Evolutionary conservation across 92 coral and sea anemone genomes (phyloP).

Genomic region (Meandrina meandrites): DNA sequence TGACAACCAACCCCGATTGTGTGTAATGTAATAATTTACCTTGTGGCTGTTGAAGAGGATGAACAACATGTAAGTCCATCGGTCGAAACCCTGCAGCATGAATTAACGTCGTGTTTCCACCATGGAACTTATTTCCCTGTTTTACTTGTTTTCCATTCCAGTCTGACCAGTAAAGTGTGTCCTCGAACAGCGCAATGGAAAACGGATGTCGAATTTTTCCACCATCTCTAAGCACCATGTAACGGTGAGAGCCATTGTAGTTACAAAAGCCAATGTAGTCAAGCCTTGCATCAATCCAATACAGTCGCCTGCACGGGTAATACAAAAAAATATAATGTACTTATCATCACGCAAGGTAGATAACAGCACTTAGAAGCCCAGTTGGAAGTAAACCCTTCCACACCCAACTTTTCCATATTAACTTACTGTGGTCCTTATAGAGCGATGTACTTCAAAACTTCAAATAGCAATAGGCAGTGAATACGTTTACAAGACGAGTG

Average conservation of each 20-base stretch:
- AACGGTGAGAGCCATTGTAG: conserved; percentile 81
- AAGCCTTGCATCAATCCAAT: conserved; percentile 89
- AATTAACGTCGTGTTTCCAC: conserved; percentile 58
- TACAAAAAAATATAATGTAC: background rate
- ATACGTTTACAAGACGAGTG: too few species aligned
- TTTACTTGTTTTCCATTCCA: conserved; percentile 63
- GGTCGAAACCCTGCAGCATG: conserved; percentile 45
- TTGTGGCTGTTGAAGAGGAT: conserved; percentile 88
- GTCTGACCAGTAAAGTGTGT: conserved; percentile 86
- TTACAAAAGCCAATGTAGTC: conserved; percentile 77
- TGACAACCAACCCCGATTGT: too few species aligned
- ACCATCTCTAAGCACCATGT: conserved; percentile 55
- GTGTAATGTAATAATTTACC: conserved; percentile 51
- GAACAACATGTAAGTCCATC: conserved; percentile 90
- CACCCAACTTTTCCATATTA: too few species aligned
- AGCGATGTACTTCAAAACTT: too few species aligned
- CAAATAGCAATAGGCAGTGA: too few species aligned
- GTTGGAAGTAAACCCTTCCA: too few species aligned
- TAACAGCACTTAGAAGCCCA: too few species aligned
- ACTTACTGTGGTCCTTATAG: too few species aligned
- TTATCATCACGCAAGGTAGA: background rate
- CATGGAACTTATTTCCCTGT: conserved; percentile 69
- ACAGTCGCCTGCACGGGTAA: conserved; percentile 68
- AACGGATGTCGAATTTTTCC: conserved; percentile 69
- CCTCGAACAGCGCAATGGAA: conserved; percentile 80